Evolutionary conservation across 2,797 vertebrate species (phyloP).

Genomic region (Cyprinella venusta): DNA sequence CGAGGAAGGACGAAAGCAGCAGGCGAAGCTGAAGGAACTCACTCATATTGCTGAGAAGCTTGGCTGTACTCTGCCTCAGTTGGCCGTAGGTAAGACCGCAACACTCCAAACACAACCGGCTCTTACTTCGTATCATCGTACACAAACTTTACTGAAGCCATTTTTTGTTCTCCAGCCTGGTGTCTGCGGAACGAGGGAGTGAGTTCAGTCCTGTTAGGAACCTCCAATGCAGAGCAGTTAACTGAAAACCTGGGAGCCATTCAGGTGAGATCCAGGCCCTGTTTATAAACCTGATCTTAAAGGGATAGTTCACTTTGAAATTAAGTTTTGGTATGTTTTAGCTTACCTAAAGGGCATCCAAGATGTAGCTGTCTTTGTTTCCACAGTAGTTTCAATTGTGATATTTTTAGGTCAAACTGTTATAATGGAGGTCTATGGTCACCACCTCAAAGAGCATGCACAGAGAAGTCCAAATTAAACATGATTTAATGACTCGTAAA

Average conservation of each 20-base stretch:
- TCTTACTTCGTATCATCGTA: no score
- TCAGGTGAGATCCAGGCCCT: slow-evolving; percentile 79
- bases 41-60: slow-evolving; percentile 91
- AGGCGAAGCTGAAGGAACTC: slow-evolving; percentile 94
- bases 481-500: no score
- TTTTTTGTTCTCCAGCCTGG: slow-evolving; percentile 82
- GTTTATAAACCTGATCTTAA: no score
- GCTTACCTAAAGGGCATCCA: no score
- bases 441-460: no score
- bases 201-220: slow-evolving; percentile 95
- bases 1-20: slow-evolving; percentile 95
- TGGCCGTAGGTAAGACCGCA: slow-evolving; percentile 89
- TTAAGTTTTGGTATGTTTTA: no score
- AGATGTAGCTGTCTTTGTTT: no score
- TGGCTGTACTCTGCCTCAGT: slow-evolving; percentile 94
- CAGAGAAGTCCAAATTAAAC: no score
- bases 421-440: no score
- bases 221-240: slow-evolving; percentile 95
- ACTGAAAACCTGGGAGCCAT: slow-evolving; percentile 98
- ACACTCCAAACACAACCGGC: background rate
- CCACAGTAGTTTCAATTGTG: no score
- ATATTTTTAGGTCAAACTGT: no score
- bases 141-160: background rate
- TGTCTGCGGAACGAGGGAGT: slow-evolving; percentile 97
- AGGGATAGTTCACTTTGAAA: no score